Base-by-base conservation (phyloP, 2,797 vertebrate species). In the Chelon labrosus region DNA sequence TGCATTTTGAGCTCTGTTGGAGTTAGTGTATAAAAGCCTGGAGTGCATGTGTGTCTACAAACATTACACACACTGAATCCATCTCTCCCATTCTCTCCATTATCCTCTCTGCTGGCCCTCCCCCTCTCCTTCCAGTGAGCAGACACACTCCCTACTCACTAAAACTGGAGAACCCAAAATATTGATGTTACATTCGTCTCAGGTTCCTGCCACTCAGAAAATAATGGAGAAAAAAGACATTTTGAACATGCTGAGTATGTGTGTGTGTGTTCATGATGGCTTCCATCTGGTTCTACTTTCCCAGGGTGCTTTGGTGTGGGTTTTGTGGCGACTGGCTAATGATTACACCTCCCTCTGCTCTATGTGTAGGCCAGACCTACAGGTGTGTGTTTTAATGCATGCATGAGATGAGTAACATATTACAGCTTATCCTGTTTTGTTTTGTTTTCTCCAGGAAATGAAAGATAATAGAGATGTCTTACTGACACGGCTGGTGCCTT, bases 271-370 rank as follows among this genome's bases (percentile, higher is more conserved):
- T 49, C 27, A 69, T 85, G 74, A 75, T 52, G 51, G n/a, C 55
- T 71, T 77, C 75, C 87, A 92, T 92, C 83, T 93, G 90, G 66
- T 85, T 87, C 67, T 88, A 64, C 70, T 92, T 91, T 84, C 73
- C 65, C 53, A 61, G 56, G 44, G 55, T 83, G 44, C 78, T 88
- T 90, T 89, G 67, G 69, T 93, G 89, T 84, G 89, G 80, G 80
- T 85, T 77, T 74, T 75, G 70, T 72, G 64, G 73, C 9, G 38
- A 63, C 35, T 47, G 62, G 75, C 82, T 82, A 85, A 85, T 78
- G 72, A 89, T 81, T 88, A 87, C 81, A 70, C 73, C 74, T 83
- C 68, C 56, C 61, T 81, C 59, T 59, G 62, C 66, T 88, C 84
- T 79, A 58, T 76, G 80, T 84, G 76, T 80, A 73, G 61, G 65